Percentiles rank a stretch among this genome's conserved stretches.
Conservation (phyloP, 2,113 vertebrate species). For the Catharus minimus region DNA sequence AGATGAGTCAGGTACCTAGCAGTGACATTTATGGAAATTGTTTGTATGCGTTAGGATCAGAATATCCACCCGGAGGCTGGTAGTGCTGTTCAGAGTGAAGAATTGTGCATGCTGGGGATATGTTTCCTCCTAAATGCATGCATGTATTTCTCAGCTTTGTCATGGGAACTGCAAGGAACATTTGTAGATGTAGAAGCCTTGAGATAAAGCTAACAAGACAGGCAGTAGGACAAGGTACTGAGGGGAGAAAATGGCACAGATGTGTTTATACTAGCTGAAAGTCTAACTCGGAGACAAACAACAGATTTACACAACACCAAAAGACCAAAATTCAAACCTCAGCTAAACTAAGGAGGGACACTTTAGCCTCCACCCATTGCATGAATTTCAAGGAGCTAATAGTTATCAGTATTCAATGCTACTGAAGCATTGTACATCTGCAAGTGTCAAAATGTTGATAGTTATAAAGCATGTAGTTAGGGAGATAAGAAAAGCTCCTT, state of each 20-base stretch:
- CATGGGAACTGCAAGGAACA: not conserved
- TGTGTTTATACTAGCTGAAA: not conserved
- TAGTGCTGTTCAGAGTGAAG: not conserved
- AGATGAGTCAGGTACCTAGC: not conserved
- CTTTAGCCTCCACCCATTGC: not conserved
- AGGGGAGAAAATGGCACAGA: not conserved
- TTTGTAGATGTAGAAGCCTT: not conserved
- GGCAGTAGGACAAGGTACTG: not conserved
- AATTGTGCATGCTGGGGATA: not conserved
- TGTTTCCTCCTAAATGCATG: not conserved
- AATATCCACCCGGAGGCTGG: not conserved
- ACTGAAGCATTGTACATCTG: not conserved
- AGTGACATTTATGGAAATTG: conserved; percentile 4
- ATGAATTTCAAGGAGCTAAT: not conserved
- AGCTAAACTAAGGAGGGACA: not conserved
- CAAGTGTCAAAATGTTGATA: not conserved
- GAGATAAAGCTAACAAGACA: not conserved
- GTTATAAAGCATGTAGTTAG: not conserved
- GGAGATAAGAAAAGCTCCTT: not conserved
- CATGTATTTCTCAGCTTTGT: not conserved
- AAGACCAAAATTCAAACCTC: not conserved
- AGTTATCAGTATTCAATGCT: not conserved
- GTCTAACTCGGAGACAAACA: not conserved
- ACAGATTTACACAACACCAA: not conserved
- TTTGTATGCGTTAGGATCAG: not conserved